A percentile compares a stretch with the other conserved stretches of the same genome.
Conservation (phyloP, 2,888 invertebrate genomes). For the Mycalesis mineus region DNA sequence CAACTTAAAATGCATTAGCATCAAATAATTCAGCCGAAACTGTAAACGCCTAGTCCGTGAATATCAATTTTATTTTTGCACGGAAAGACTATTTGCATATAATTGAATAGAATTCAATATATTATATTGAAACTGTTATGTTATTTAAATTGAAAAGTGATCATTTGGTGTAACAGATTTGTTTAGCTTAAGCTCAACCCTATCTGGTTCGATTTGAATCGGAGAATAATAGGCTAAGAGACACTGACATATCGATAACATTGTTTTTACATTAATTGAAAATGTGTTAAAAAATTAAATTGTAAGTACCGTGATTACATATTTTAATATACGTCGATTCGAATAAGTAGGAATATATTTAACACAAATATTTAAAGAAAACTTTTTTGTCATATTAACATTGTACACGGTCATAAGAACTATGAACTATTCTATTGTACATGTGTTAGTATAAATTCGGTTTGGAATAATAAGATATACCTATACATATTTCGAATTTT, state of each 20-base stretch:
- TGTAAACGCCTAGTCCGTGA: conserved; percentile 13
- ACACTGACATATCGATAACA: neutral
- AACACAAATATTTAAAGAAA: too few relatives aligned
- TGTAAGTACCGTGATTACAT: too few relatives aligned
- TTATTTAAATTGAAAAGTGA: neutral
- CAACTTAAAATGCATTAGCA: conserved; percentile 5
- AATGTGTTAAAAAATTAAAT: too few relatives aligned
- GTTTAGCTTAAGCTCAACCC: conserved; percentile 33
- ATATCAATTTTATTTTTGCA: conserved; percentile 16
- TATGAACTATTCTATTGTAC: too few relatives aligned
- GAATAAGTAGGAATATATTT: too few relatives aligned
- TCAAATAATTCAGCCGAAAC: conserved; percentile 15
- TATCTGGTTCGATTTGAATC: conserved; percentile 49
- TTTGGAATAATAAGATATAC: too few relatives aligned
- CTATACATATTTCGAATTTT: too few relatives aligned
- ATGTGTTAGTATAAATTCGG: too few relatives aligned
- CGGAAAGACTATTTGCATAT: conserved; percentile 10
- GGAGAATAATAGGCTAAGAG: conserved; percentile 28
- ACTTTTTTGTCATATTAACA: too few relatives aligned
- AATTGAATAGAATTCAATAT: neutral
- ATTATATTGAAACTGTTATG: too few relatives aligned
- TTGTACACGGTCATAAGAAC: too few relatives aligned
- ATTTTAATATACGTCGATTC: too few relatives aligned
- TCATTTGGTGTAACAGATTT: conserved; percentile 32
- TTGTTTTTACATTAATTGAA: neutral